Conservation (phyloP, 2,888 invertebrate genomes). For the Meghimatium bilineatum region DNA sequence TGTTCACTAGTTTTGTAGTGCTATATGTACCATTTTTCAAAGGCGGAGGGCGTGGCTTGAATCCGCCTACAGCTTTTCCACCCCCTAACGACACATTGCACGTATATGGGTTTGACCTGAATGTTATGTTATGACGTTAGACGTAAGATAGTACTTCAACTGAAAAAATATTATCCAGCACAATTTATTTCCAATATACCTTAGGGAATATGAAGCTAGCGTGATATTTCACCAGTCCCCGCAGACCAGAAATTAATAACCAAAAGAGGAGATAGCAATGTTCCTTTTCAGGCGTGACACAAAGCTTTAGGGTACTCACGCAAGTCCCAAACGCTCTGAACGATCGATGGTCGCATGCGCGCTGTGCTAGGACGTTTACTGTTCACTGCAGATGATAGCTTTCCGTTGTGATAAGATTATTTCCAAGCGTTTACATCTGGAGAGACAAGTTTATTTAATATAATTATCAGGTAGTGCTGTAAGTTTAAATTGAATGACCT, state of each 20-base stretch:
- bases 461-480: background rate
- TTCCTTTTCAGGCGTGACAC: conserved; percentile 10
- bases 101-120: too few species aligned
- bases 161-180: background rate
- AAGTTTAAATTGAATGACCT: background rate
- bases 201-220: background rate
- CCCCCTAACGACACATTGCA: too few species aligned
- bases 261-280: background rate
- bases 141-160: too few species aligned
- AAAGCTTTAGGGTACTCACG: conserved; percentile 39
- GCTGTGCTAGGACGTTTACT: background rate
- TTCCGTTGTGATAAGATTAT: conserved; percentile 1
- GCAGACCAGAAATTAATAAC: conserved; percentile 21
- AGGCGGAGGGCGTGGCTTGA: too few species aligned
- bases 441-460: background rate
- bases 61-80: too few species aligned
- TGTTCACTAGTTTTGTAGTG: too few species aligned
- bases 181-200: background rate
- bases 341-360: conserved; percentile 22
- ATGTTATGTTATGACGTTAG: too few species aligned
- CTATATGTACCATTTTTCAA: too few species aligned
- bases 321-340: background rate
- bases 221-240: background rate
- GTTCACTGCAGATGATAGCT: conserved; percentile 19
- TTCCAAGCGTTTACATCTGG: background rate